Percentiles rank a stretch among this genome's conserved stretches.
Evolutionary conservation across 2,113 vertebrate species (phyloP).

Genomic region (Nicator chloris): DNA sequence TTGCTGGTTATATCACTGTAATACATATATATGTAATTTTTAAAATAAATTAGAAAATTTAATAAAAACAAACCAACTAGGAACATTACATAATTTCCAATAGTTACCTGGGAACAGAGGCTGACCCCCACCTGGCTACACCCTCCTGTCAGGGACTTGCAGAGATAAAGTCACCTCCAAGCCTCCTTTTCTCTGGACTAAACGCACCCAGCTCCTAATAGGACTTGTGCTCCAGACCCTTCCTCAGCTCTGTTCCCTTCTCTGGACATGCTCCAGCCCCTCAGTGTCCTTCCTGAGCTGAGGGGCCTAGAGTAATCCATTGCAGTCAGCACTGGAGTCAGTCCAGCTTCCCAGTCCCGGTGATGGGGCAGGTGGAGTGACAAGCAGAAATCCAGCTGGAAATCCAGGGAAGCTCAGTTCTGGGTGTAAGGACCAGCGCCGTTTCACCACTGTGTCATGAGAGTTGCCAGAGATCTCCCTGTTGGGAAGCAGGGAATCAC

Average conservation of each 20-base stretch:
- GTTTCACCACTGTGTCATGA: fast-evolving
- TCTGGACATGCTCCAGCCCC: neutral
- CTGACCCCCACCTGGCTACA: neutral
- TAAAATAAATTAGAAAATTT: neutral
- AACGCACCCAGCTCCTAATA: neutral
- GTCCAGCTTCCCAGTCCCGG: fast-evolving
- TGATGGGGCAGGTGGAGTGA: neutral
- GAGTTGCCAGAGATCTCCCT: too few relatives aligned
- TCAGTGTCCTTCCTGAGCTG: neutral
- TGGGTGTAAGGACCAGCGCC: fast-evolving
- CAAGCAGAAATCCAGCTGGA: neutral
- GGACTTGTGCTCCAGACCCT: neutral
- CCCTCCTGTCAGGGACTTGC: neutral
- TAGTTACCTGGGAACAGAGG: neutral
- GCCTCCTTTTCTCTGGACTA: neutral
- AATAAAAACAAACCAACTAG: neutral
- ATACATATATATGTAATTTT: neutral
- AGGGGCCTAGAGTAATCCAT: neutral
- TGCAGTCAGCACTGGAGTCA: fast-evolving
- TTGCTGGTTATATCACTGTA: neutral
- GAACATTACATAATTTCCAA: fast-evolving
- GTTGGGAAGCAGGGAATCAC: fast-evolving
- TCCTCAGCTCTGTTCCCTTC: neutral
- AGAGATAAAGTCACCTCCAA: neutral
- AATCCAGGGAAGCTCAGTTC: too few relatives aligned